Percentiles rank a stretch among this genome's conserved stretches.
Conservation (phyloP, 2,888 invertebrate species). For the Acanthosoma haemorrhoidale region DNA sequence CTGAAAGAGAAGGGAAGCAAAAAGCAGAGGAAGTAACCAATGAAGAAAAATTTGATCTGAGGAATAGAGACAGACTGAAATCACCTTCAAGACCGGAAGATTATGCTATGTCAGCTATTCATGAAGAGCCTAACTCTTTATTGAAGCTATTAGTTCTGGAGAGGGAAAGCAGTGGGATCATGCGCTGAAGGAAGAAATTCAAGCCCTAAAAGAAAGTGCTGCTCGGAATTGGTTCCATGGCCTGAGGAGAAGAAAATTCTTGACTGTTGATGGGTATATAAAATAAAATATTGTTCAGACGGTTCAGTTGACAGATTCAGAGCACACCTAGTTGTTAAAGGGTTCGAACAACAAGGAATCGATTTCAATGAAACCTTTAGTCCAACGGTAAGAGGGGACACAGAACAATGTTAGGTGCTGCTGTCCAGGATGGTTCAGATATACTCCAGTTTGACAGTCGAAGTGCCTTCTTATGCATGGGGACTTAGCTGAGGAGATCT, state of each 20-base stretch:
- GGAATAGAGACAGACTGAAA: neutral
- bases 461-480: constrained; percentile 44
- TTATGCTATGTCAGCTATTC: constrained; percentile 17
- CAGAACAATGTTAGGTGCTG: constrained; percentile 38
- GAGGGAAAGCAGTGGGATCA: constrained; percentile 34
- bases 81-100: neutral
- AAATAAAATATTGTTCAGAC: constrained; percentile 42
- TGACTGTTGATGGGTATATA: constrained; percentile 27
- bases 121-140: constrained; percentile 11
- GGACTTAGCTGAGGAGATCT: constrained; percentile 43
- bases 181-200: constrained; percentile 42
- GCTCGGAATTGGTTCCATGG: constrained; percentile 17
- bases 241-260: constrained; percentile 18
- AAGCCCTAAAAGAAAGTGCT: constrained; percentile 31
- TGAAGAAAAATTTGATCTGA: neutral
- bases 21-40: neutral
- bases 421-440: constrained; percentile 38
- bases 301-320: constrained; percentile 24
- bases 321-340: neutral
- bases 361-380: constrained; percentile 9
- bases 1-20: neutral
- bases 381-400: constrained; percentile 1
- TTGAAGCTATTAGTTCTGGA: neutral
- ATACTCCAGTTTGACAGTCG: constrained; percentile 43
- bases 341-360: constrained; percentile 11